Conservation (phyloP, 2,888 invertebrate genomes). For the Xestia rhomboidea region DNA sequence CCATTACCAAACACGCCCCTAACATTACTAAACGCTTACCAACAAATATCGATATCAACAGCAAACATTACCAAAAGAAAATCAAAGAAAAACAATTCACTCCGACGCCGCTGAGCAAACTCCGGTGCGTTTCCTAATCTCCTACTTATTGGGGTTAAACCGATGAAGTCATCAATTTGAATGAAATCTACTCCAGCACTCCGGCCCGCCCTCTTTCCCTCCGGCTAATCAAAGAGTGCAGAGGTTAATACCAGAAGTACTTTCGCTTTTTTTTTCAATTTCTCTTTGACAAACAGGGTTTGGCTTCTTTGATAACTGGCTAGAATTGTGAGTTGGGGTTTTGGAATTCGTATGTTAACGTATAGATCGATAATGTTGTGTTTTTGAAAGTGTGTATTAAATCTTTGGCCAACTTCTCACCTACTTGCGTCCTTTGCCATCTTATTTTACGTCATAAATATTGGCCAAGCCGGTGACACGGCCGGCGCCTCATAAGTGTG, state of each 20-base stretch:
- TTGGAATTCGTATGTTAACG: background rate
- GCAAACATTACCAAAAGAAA: conserved; percentile 61
- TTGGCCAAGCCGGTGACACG: background rate
- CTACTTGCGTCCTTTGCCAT: background rate
- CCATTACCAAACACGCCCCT: background rate
- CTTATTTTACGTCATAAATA: background rate
- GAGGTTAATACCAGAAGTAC: conserved; percentile 74
- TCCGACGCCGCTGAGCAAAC: conserved; percentile 80
- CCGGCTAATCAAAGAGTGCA: conserved; percentile 81
- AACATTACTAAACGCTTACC: background rate
- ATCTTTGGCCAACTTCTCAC: background rate
- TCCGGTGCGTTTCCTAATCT: conserved; percentile 79
- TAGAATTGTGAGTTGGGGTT: conserved; percentile 3
- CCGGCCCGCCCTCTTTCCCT: conserved; percentile 74
- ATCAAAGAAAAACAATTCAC: conserved; percentile 80
- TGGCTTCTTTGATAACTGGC: conserved; percentile 15
- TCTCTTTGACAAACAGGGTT: conserved; percentile 63
- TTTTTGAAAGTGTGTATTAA: background rate
- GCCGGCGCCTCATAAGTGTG: background rate
- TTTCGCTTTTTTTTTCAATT: conserved; percentile 67
- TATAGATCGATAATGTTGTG: background rate
- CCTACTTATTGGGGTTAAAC: conserved; percentile 84
- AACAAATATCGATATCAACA: conserved; percentile 44
- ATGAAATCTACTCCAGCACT: conserved; percentile 80
- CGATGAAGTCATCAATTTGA: conserved; percentile 87